Base-by-base conservation (phyloP, 1,140 invertebrate genomes). In the Heliconius hewitsoni region DNA sequence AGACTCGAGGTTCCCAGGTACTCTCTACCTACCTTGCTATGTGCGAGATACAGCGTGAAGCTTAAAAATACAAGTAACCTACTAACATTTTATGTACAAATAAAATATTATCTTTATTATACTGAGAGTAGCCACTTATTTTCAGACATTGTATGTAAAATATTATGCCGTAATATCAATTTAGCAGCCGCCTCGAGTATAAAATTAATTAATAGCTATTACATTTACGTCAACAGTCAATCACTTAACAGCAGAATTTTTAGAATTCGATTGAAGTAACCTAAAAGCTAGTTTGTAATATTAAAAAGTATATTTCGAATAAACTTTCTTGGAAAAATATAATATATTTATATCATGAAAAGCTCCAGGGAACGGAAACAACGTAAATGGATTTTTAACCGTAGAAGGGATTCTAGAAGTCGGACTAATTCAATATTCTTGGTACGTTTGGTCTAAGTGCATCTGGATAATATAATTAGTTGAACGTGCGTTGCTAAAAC, bases 341-440 rank as follows among this genome's bases (percentile, higher is more conserved):
- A 5, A 16, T 23, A 66, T 66, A 27, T 13, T 66, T 66, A n/a
- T 66, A n/a, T 66, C 27, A 30, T 66, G 27, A 30, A 66, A 66
- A 66, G 55, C 60, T 66, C 60, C 27, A 16, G 60, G 27, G 60
- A 66, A 66, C 30, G 27, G 9, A 0, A 66, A 16, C 19, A 30
- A 30, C 27, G 60, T 66, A 66, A 66, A 66, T 66, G 60, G 60
- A 66, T 66, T 66, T 60, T 66, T 66, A 66, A 66, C 60, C 27
- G 60, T 30, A 66, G 11, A 30, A 66, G 55, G n/a, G 23, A 27
- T 60, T 3, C 19, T 60, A 60, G 2, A 60, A 23, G 23, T 27
- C 4, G 30, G 27, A 30, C 3, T 66, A 66, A 66, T 66, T 66
- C 60, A 30, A 13, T 66, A 66, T 66, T 66, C 60, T 66, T 30